Evolutionary conservation across 2,888 invertebrate species (phyloP).

Genomic region (Ormyrus nitidulus): DNA sequence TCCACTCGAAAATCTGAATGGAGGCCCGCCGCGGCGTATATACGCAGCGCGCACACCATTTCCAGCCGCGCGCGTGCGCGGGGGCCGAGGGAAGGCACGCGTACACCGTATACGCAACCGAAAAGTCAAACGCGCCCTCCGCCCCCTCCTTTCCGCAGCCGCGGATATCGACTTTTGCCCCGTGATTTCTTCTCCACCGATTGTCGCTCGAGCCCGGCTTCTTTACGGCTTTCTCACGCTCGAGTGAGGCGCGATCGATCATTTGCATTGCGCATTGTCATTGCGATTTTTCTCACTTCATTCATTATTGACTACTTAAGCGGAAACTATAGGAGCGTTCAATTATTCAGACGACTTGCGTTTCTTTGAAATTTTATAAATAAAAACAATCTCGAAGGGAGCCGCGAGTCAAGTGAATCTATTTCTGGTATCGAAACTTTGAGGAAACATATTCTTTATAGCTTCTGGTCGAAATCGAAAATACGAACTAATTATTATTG

Average conservation of each 20-base stretch:
- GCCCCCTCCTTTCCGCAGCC: not conserved
- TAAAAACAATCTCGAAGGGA: no score
- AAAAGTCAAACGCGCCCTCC: conserved; percentile 37
- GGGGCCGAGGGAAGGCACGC: not conserved
- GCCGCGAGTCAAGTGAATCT: no score
- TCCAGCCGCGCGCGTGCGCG: conserved; percentile 21
- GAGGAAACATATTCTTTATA: no score
- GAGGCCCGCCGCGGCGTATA: conserved; percentile 35
- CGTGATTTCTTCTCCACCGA: conserved; percentile 14
- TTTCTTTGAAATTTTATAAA: no score
- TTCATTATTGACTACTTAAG: conserved; percentile 10
- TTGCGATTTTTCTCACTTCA: conserved; percentile 5
- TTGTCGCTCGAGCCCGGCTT: not conserved
- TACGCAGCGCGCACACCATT: not conserved
- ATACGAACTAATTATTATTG: no score
- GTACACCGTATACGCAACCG: conserved; percentile 1
- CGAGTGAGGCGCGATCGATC: not conserved
- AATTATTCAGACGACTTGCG: no score
- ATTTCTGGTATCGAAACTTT: no score
- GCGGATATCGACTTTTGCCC: no score
- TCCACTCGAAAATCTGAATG: conserved; percentile 44
- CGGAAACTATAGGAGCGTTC: not conserved
- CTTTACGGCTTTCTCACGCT: conserved; percentile 45
- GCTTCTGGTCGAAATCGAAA: no score
- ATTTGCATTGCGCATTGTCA: conserved; percentile 35